A percentile compares a stretch with the other conserved stretches of the same genome.
Conservation (phyloP, 2,113 vertebrate genomes). For the Dascyllus trimaculatus region DNA sequence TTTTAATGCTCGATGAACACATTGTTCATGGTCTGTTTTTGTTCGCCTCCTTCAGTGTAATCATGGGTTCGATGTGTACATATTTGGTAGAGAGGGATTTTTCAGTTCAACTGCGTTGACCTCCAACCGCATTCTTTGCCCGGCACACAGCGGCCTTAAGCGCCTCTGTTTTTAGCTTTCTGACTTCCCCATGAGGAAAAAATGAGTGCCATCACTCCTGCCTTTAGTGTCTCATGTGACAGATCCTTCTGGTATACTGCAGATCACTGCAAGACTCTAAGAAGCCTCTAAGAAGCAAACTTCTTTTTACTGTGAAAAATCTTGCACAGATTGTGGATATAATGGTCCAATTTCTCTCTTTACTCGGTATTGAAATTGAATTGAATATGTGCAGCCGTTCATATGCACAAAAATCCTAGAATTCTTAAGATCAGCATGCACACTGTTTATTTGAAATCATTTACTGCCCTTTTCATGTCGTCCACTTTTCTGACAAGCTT, state of each 20-base stretch:
- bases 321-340: background rate
- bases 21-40: conserved; percentile 43
- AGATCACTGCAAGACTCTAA: background rate
- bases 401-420: background rate
- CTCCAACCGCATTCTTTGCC: conserved; percentile 51
- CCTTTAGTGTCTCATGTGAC: conserved; percentile 21
- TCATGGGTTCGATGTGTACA: conserved; percentile 59
- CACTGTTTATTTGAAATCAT: background rate
- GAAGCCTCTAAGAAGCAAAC: background rate
- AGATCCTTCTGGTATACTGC: background rate
- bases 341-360: background rate
- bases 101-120: conserved; percentile 52
- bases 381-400: too few relatives aligned
- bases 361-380: background rate
- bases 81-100: conserved; percentile 54
- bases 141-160: conserved; percentile 35
- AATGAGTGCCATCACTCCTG: conserved; percentile 20
- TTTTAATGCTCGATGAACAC: conserved; percentile 4
- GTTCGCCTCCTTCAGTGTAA: conserved; percentile 31
- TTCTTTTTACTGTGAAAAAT: background rate
- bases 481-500: background rate
- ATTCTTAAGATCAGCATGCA: background rate
- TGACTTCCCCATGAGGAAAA: conserved; percentile 42
- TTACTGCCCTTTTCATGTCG: conserved; percentile 2
- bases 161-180: conserved; percentile 63